Conservation (phyloP, 2,888 invertebrate genomes). For the Meganola albula region DNA sequence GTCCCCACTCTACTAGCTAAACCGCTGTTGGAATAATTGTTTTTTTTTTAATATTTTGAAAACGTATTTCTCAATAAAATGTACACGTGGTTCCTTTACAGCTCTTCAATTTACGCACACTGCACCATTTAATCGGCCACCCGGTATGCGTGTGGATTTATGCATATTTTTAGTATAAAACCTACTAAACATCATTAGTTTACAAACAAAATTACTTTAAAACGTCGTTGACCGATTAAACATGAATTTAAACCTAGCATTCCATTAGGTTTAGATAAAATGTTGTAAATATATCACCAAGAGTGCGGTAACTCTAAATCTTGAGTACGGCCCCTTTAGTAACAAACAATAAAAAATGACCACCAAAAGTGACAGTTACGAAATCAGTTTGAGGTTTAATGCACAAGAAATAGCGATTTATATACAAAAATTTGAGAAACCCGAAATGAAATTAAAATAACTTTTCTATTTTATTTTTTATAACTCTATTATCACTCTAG, state of each 20-base stretch:
- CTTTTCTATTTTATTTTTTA: too few relatives aligned
- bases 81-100: too few relatives aligned
- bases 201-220: background rate
- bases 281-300: conserved; percentile 67
- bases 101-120: too few relatives aligned
- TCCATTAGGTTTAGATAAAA: conserved; percentile 64
- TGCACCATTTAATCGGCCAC: too few relatives aligned
- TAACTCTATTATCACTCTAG: too few relatives aligned
- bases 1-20: too few relatives aligned
- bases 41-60: too few relatives aligned
- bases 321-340: conserved; percentile 52
- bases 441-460: conserved; percentile 3
- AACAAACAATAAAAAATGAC: conserved; percentile 68
- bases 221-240: conserved; percentile 23
- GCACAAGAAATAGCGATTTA: conserved; percentile 13
- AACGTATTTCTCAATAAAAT: too few relatives aligned
- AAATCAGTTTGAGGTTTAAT: conserved; percentile 34
- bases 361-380: conserved; percentile 56
- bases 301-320: conserved; percentile 50
- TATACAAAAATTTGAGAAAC: conserved; percentile 4
- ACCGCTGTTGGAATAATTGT: too few relatives aligned
- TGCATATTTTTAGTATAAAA: too few relatives aligned
- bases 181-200: background rate
- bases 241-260: conserved; percentile 27
- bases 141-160: too few relatives aligned